These are phyloP conservation scores for Norana najaformis DNA, from an alignment of 2,888 invertebrate species.

Conservation along the genomic window DNA sequence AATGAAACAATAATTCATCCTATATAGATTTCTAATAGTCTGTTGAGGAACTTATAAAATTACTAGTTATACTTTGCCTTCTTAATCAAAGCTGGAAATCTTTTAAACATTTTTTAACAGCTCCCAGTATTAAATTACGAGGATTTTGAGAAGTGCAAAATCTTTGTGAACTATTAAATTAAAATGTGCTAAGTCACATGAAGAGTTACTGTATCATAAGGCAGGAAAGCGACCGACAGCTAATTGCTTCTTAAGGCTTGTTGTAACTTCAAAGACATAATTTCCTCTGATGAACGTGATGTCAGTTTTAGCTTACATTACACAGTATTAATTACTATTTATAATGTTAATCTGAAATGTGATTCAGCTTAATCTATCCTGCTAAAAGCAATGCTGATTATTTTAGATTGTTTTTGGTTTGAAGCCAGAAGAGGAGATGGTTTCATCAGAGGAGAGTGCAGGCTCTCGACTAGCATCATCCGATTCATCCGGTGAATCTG, in stretches of 20 bases:
- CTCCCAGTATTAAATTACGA: background rate
- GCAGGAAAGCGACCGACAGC: background rate
- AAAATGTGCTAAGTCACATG: background rate
- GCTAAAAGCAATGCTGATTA: background rate
- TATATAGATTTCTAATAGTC: no score
- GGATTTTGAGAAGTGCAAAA: background rate
- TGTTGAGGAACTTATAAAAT: no score
- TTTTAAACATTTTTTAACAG: background rate
- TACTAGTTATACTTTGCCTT: background rate
- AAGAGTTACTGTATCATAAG: background rate
- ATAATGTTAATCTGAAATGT: background rate
- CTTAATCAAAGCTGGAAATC: background rate
- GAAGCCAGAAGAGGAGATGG: constrained; percentile 2
- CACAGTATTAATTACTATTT: no score
- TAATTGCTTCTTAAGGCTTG: background rate
- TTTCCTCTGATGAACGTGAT: background rate
- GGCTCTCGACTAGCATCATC: background rate
- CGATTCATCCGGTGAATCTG: background rate
- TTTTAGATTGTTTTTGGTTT: constrained; percentile 13
- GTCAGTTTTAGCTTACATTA: background rate
- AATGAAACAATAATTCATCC: no score
- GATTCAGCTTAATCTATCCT: constrained; percentile 16
- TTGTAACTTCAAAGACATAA: background rate
- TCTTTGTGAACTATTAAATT: background rate
- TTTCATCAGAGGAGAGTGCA: constrained; percentile 6